Base-by-base conservation (phyloP, 2,113 vertebrate genomes). In the Trogon melanurus region DNA sequence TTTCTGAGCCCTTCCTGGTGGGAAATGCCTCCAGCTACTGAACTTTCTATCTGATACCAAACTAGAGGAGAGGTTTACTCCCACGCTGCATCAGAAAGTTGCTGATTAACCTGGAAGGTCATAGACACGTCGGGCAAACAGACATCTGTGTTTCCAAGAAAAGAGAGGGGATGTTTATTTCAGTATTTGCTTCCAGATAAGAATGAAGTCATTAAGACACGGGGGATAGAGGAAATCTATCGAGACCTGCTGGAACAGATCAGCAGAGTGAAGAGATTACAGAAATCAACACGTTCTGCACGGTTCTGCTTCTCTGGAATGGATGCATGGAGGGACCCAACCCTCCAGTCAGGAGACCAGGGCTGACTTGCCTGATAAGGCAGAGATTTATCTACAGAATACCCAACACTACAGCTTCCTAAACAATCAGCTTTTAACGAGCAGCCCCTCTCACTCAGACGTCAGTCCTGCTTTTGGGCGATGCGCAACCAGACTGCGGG, bases 31-130 rank as follows among this genome's bases (percentile, higher is more conserved):
- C 36, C 45, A 13, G 9, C 32, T 70, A 45, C 72, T 27, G 29
- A 70, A 20, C 29, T 62, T 85, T 41, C 56, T 51, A 50, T 21
- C 51, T 60, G 47, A 50, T 27, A 44, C 7, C 16, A 44, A 56
- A 19, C 13, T 10, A 16, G 62, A 51, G 82, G 32, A 57, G 72
- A 73, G 6, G 3, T 22, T 92, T 32, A 47, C 20, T 4, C 61
- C 56, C 65, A 11, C 0, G 0, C 41, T 19, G 27, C 84, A 27
- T 9, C 10, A 12, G 41, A 47, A 72, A 76, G 73, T 53, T 72
- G 81, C 53, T 95, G 65, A 60, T 94, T 71, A 95, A 94, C 66
- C 65, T 60, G 62, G 61, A 60, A 89, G 89, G 81, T 67, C 48
- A 5, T 0, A 73, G 66, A 25, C 65, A 25, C 0, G 18, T 26